Conservation (phyloP, 1,140 invertebrate species). For the Heliconius hermathena region DNA sequence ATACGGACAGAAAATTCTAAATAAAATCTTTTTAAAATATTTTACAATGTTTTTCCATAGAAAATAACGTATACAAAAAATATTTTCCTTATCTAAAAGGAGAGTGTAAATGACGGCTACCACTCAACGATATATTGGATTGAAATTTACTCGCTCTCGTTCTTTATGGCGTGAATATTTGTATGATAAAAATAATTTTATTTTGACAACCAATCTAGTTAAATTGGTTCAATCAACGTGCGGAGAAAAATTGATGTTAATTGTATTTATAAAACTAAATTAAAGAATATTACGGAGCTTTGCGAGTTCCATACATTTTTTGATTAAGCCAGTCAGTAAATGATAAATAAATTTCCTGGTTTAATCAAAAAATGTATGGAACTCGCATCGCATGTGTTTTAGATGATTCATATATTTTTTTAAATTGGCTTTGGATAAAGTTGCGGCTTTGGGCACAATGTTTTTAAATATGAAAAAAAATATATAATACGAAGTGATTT, state of each 20-base stretch:
- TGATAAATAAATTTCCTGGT: too few species aligned
- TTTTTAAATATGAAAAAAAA: too few species aligned
- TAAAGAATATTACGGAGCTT: neutral
- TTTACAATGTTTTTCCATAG: too few species aligned
- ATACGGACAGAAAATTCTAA: too few species aligned
- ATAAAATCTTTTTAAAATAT: too few species aligned
- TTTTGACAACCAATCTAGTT: neutral
- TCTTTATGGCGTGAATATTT: neutral
- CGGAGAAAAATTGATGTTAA: neutral
- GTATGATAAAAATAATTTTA: neutral
- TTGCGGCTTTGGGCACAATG: too few species aligned
- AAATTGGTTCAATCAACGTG: neutral
- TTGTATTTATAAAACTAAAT: neutral
- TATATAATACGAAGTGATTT: too few species aligned
- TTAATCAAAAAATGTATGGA: too few species aligned
- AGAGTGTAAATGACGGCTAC: neutral
- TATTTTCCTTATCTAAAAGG: neutral
- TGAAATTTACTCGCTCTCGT: neutral
- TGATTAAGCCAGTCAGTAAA: neutral
- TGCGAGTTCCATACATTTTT: neutral
- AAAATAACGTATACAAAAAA: too few species aligned
- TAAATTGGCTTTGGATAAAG: too few species aligned
- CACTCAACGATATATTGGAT: neutral
- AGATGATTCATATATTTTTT: too few species aligned
- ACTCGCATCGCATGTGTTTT: too few species aligned